Base-by-base conservation (phyloP, 2,888 invertebrate genomes). In the Microctonus brassicae region DNA sequence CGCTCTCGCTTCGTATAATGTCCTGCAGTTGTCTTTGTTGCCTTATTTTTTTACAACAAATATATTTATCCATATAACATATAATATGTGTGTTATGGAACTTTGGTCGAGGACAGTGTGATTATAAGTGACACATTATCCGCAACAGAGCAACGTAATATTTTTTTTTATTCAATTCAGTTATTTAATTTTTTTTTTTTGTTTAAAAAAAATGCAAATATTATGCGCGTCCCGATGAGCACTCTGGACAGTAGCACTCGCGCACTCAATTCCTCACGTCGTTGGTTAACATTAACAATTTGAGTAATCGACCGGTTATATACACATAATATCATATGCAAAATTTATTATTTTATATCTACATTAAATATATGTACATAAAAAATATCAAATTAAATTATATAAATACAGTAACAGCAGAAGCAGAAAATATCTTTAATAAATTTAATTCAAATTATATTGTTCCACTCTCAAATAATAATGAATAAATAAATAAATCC, bases 71-170 rank as follows among this genome's bases (percentile, higher is more conserved):
- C n/a, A 17, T 22, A 42, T 57, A 33, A 36, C 47, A 34, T 13
- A 20, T 39, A 47, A 13, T 24, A 39, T 17, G 22, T 39, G 20
- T 26, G 13, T 11, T 6, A 39, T 70, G 70, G 77, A 78, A 76
- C 69, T 75, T 72, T 73, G 53, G 70, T 29, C 52, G 75, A 77
- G 78, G 61, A 26, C 71, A 75, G 74, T 63, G 73, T 76, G 77
- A 20, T 36, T 34, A 75, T 76, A 76, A 78, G 76, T 79, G 78
- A 80, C 78, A 78, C 79, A 78, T 82, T 81, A 80, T 77, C 60
- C 33, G 17, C 39, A 47, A 29, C 61, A 20, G 11, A 20, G 33
- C 39, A 36, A 34, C 47, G 24, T 47, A 60, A 58, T 60, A 60
- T 57, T 67, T 33, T 57, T 67, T 33, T 53, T 57, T n/a, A n/a